Evolutionary conservation across 2,888 invertebrate species (phyloP).

Genomic region (Tromatobia lineatoria): DNA sequence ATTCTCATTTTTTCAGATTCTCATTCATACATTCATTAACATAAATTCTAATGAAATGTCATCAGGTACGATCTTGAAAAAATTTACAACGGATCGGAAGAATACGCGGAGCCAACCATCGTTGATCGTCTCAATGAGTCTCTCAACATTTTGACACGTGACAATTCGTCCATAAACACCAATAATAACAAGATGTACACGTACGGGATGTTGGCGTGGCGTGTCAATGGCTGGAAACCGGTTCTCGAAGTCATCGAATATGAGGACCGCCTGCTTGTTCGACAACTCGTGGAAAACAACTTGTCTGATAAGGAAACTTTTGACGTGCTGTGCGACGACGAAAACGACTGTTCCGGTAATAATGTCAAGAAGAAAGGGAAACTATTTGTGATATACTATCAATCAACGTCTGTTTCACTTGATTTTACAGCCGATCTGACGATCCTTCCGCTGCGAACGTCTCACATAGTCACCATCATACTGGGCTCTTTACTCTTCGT

Average conservation of each 20-base stretch:
- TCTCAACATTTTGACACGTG: conserved; percentile 74
- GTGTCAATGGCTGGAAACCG: conserved; percentile 85
- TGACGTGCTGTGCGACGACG: conserved; percentile 75
- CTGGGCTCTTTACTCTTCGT: conserved; percentile 83
- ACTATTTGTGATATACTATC: not conserved
- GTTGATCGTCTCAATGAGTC: conserved; percentile 81
- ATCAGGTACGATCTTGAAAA: conserved; percentile 80
- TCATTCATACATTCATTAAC: not conserved
- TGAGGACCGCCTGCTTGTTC: conserved; percentile 76
- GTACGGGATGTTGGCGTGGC: conserved; percentile 79
- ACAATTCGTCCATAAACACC: conserved; percentile 77
- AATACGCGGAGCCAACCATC: conserved; percentile 75
- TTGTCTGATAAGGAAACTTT: conserved; percentile 76
- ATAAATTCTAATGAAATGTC: conserved; percentile 2
- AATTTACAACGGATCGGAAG: conserved; percentile 79
- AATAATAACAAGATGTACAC: conserved; percentile 83
- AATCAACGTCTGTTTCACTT: not conserved
- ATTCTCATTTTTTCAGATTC: too few relatives aligned
- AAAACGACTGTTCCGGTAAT: conserved; percentile 83
- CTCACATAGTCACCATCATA: conserved; percentile 84
- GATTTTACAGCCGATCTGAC: conserved; percentile 68
- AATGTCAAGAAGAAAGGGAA: not conserved
- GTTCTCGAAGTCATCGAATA: conserved; percentile 85
- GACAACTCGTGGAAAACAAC: conserved; percentile 73
- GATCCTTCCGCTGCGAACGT: conserved; percentile 80